phyloP scores from a whole-genome alignment of 1,140 invertebrate species.

The Maconellicoccus hirsutus region DNA sequence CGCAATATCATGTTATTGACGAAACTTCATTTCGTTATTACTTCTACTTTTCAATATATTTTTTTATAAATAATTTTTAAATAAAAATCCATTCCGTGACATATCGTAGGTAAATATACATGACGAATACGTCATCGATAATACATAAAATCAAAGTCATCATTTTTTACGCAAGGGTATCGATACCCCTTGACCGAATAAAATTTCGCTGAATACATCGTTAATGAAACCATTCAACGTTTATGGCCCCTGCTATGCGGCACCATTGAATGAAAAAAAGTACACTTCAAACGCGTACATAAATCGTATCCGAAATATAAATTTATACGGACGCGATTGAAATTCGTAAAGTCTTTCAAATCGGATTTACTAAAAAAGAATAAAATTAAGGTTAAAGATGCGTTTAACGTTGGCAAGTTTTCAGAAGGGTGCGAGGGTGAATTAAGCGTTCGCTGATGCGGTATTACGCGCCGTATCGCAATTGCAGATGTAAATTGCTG shows the following conservation, averaged over 20 bases:
- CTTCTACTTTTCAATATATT: no score
- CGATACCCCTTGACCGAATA: neutral
- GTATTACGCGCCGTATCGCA: slow-evolving; percentile 20
- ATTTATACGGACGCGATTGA: neutral
- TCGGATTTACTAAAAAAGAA: neutral
- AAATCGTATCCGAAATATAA: neutral
- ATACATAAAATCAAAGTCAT: no score
- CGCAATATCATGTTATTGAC: no score
- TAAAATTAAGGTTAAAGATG: slow-evolving; percentile 5
- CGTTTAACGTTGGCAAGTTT: neutral
- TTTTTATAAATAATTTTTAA: no score
- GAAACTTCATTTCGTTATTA: no score
- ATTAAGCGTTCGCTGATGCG: slow-evolving; percentile 18
- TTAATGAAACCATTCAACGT: neutral
- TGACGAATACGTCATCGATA: no score
- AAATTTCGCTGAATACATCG: neutral
- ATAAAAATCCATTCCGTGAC: no score
- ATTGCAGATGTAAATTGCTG: slow-evolving; percentile 18
- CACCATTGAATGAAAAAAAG: neutral
- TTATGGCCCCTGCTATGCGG: neutral
- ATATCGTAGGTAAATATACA: no score
- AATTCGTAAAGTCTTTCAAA: slow-evolving; percentile 4
- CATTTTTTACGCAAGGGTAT: neutral
- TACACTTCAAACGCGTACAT: neutral
- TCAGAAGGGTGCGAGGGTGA: slow-evolving; percentile 12